These are phyloP conservation scores for Galerucella pusilla DNA, from an alignment of 2,888 invertebrate species.

Conservation along the genomic window DNA sequence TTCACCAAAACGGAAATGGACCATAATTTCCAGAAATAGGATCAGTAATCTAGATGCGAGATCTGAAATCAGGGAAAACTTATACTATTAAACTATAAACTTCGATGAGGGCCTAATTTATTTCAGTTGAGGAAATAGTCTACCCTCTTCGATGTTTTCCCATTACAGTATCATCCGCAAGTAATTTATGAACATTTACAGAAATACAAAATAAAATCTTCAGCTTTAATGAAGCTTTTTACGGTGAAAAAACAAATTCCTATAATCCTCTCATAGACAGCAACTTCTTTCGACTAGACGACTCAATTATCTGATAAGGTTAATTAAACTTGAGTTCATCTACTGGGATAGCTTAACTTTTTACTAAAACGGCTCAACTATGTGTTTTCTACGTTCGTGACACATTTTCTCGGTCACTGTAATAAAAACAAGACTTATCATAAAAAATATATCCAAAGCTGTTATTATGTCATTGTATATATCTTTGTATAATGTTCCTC, in stretches of 20 bases:
- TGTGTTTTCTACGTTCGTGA: neutral
- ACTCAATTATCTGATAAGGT: conserved; percentile 3
- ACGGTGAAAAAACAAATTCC: neutral
- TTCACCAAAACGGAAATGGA: conserved; percentile 12
- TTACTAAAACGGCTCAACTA: neutral
- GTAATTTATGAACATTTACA: neutral
- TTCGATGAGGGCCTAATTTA: conserved; percentile 29
- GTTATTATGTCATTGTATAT: neutral
- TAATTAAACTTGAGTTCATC: neutral
- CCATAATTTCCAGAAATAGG: conserved; percentile 24
- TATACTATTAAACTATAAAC: conserved; percentile 35
- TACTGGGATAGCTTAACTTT: neutral
- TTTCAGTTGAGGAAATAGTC: conserved; percentile 4
- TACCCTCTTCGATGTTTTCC: neutral
- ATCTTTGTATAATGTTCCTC: too few species aligned
- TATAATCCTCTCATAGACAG: neutral
- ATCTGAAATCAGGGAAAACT: conserved; percentile 27
- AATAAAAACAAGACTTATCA: neutral
- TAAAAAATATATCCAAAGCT: neutral
- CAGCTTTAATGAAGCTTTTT: neutral
- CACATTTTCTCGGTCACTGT: neutral
- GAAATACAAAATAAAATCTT: neutral
- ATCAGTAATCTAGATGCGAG: conserved; percentile 13
- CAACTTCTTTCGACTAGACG: neutral
- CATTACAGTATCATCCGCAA: neutral